These are phyloP conservation scores for Callochromis pleurospilus DNA, from an alignment of 2,113 vertebrate genomes.

Conservation along the genomic window DNA sequence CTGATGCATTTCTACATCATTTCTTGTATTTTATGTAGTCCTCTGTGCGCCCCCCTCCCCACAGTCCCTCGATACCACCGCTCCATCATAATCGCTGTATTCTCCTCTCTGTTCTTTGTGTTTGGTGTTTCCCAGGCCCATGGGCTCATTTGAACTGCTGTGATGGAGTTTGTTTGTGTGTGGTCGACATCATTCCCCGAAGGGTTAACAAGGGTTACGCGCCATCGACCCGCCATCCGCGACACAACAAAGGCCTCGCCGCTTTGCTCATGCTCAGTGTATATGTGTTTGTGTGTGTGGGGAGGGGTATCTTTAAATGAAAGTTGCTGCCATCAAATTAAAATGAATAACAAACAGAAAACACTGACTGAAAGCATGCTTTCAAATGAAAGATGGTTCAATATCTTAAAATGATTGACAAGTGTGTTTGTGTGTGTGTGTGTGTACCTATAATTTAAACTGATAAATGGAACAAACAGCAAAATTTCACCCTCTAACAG, in stretches of 20 bases:
- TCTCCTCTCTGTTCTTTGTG: constrained; percentile 55
- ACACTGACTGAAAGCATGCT: not conserved
- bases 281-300: not conserved
- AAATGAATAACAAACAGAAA: constrained; percentile 43
- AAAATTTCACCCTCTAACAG: not conserved
- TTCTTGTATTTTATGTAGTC: constrained; percentile 8
- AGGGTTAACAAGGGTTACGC: constrained; percentile 76
- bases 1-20: constrained; percentile 3
- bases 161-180: constrained; percentile 79
- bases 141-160: constrained; percentile 71
- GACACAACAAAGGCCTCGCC: constrained; percentile 57
- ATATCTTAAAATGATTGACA: not conserved
- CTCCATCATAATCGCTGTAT: constrained; percentile 36
- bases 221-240: constrained; percentile 55
- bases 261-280: constrained; percentile 15
- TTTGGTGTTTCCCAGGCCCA: constrained; percentile 54
- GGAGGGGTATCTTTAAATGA: constrained; percentile 43
- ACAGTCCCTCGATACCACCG: not conserved
- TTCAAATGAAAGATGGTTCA: constrained; percentile 14
- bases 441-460: not conserved
- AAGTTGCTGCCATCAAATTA: constrained; percentile 50
- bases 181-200: constrained; percentile 70
- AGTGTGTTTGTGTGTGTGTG: not conserved
- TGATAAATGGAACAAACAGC: not conserved
- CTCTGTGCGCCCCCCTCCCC: not conserved